Conservation (phyloP, 2,113 vertebrate species). For the Calidris pygmaea region DNA sequence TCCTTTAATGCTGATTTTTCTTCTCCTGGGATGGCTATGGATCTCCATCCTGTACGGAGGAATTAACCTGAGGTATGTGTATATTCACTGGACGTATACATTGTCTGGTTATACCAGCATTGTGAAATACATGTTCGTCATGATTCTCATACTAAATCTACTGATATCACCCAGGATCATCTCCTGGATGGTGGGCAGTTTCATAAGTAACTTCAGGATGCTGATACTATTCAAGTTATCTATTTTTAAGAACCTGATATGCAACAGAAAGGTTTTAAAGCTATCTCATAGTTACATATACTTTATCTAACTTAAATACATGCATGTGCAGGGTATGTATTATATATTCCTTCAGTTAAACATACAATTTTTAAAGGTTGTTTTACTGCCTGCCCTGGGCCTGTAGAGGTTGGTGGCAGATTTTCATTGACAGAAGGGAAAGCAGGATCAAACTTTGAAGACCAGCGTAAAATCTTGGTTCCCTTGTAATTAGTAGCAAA, state of each 20-base stretch:
- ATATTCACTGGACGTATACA: not conserved
- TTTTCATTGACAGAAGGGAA: not conserved
- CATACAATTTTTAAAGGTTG: not conserved
- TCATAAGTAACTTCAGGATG: not conserved
- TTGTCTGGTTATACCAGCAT: not conserved
- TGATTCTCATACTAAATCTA: not conserved
- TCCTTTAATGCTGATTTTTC: conserved; percentile 93
- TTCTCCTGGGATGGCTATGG: conserved; percentile 92
- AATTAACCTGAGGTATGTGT: conserved; percentile 82
- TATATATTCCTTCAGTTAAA: not conserved
- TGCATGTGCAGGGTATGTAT: accelerated
- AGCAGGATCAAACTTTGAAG: not conserved
- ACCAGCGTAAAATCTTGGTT: not conserved
- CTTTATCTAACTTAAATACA: not conserved
- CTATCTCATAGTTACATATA: not conserved
- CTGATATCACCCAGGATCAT: not conserved
- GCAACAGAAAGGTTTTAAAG: not conserved
- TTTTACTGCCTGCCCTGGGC: not conserved
- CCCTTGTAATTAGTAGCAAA: not conserved
- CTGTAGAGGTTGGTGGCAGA: not conserved
- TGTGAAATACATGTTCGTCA: not conserved
- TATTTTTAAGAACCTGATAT: not conserved
- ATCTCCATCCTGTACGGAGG: conserved; percentile 91
- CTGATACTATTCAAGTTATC: not conserved
- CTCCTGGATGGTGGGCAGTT: not conserved